phyloP scores from a whole-genome alignment of 2,113 vertebrate genomes.

The Tetraodon nigroviridis region DNA sequence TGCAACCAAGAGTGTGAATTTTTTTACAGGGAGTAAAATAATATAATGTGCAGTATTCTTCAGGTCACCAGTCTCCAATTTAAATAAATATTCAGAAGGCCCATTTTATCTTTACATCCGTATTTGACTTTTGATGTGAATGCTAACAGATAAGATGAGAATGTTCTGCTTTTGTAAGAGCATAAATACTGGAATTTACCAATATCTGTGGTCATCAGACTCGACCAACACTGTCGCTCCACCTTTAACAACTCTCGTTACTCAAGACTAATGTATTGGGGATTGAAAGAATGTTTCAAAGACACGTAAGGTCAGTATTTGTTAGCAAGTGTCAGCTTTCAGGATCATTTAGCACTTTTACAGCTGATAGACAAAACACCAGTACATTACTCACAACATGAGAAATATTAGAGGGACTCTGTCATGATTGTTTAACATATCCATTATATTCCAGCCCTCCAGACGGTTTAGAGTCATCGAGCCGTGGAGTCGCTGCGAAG shows the following conservation, averaged over 20 bases:
- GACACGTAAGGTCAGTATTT: conserved; percentile 28
- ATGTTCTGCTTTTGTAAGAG: background rate
- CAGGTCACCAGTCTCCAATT: background rate
- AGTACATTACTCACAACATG: conserved; percentile 38
- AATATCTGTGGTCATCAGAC: conserved; percentile 16
- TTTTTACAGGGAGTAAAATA: no score
- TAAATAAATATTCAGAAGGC: background rate
- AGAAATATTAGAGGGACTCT: conserved; percentile 48
- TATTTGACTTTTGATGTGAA: no score
- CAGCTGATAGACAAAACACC: conserved; percentile 51
- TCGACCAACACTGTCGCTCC: conserved; percentile 5
- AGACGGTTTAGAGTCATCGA: conserved; percentile 36
- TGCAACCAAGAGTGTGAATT: no score
- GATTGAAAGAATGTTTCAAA: conserved; percentile 48
- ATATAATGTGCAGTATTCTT: background rate
- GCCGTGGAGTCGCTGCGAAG: conserved; percentile 42
- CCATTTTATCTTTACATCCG: background rate
- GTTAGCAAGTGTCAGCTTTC: conserved; percentile 43
- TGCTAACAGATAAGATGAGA: background rate
- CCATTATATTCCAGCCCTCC: conserved; percentile 50
- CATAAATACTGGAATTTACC: conserved; percentile 4
- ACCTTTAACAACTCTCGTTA: conserved; percentile 30
- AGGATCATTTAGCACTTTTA: conserved; percentile 38
- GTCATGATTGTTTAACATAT: conserved; percentile 56
- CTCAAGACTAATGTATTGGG: conserved; percentile 49